phyloP scores from a whole-genome alignment of 2,113 vertebrate species.

The Oncorhynchus gorbuscha region DNA sequence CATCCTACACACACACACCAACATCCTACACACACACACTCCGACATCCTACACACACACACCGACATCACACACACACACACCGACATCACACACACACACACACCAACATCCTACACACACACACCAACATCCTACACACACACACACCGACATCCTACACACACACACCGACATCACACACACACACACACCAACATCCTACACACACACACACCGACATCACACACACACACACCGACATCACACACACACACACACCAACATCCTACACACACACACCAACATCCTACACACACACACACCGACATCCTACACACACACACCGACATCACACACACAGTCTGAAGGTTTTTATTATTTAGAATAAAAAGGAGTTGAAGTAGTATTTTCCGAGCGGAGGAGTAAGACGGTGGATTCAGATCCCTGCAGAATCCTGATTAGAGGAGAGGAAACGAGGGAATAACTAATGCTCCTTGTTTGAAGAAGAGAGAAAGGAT shows the following conservation, averaged over 20 bases:
- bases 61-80: background rate
- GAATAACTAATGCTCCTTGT: constrained; percentile 34
- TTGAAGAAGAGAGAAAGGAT: constrained; percentile 18
- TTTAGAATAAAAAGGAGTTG: constrained; percentile 14
- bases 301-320: too few relatives aligned
- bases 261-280: too few relatives aligned
- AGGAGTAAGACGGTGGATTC: constrained; percentile 46
- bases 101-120: too few relatives aligned
- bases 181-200: too few relatives aligned
- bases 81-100: background rate
- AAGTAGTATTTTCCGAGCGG: constrained; percentile 44
- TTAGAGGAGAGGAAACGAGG: constrained; percentile 51
- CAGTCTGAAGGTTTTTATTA: too few relatives aligned
- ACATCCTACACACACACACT: background rate
- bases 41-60: too few relatives aligned
- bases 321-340: too few relatives aligned
- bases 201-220: too few relatives aligned
- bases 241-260: too few relatives aligned
- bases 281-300: too few relatives aligned
- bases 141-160: background rate
- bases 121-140: background rate
- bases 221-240: too few relatives aligned
- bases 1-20: too few relatives aligned
- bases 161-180: background rate
- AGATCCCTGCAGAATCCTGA: constrained; percentile 61